phyloP scores from a whole-genome alignment of 2,113 vertebrate genomes.

The Gymnorhina tibicen region DNA sequence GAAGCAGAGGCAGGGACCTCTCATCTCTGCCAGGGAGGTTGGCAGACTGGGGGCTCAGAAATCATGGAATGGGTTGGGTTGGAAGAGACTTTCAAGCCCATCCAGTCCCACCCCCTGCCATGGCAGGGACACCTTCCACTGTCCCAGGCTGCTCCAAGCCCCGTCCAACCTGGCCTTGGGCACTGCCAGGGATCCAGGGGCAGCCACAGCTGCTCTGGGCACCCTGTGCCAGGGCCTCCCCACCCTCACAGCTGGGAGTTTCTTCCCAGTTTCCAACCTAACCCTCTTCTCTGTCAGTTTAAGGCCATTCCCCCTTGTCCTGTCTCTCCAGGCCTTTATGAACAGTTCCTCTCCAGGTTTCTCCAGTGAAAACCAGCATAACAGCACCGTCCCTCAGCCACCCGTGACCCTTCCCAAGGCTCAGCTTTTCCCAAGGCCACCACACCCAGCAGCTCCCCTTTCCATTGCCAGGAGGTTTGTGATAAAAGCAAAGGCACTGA shows the following conservation, averaged over 20 bases:
- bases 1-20: background rate
- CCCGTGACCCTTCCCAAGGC: rapidly evolving
- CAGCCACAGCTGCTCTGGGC: background rate
- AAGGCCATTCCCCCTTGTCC: background rate
- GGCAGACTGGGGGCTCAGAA: background rate
- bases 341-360: background rate
- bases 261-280: background rate
- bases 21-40: background rate
- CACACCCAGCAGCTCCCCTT: background rate
- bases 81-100: background rate
- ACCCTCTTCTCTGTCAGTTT: background rate
- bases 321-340: background rate
- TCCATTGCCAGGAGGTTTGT: background rate
- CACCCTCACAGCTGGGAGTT: background rate
- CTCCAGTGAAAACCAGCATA: background rate
- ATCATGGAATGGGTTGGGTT: background rate
- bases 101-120: background rate
- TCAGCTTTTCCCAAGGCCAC: background rate
- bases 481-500: background rate
- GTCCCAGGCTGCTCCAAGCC: rapidly evolving
- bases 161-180: rapidly evolving
- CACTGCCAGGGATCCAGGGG: background rate
- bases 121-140: background rate
- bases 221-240: background rate
- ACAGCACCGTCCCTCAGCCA: background rate